Evolutionary conservation across 64 coral and sea anemone genomes (phyloP), one percentile per base, ranked within the genome.

Genomic region (Montipora efflorescens): DNA sequence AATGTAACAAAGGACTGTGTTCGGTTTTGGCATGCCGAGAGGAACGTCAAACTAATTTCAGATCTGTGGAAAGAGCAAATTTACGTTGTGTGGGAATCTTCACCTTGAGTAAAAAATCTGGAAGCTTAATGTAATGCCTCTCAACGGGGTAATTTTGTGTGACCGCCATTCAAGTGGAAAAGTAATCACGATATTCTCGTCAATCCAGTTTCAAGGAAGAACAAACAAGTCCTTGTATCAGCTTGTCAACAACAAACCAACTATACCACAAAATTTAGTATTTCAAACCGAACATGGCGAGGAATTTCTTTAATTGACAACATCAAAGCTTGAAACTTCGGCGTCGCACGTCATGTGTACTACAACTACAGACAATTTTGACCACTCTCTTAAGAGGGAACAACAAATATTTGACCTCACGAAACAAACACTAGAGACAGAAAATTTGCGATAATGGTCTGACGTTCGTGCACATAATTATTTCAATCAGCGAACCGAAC

Each of bases 1-100:
- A 84, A 97, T 97, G 48, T 97, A 97, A 36, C 96, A 97, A 36
- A 97, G 78, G 8, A 97, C 93, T 21, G 96, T 97, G 18, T 90
- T 78, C 4, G 96, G 96, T 67, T 97, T 97, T 47, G 96, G 96
- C 96, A 97, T 97, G 50, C 4, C 67, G 14, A 62, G 8, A n/a
- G n/a, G 25, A 13, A 23, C 8, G 44, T n/a, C n/a, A 22, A 48
- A 69, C 19, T 72, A 10, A 28, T 86, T 13, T 68, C 46, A 49
- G 8, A 78, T 49, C 76, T 78, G 76, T 78, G 28, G 15, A 78
- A 78, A 78, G 14, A 19, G 49, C 11, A 48, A 78, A 19, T 18
- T 78, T 36, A 36, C 36, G 36, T 36, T 36, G 36, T 36, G 36
- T 36, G 36, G 0, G 36, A 36, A 36, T 36, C 36, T 36, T 36